phyloP scores from a whole-genome alignment of 2,113 vertebrate genomes.

The Burhinus oedicnemus region DNA sequence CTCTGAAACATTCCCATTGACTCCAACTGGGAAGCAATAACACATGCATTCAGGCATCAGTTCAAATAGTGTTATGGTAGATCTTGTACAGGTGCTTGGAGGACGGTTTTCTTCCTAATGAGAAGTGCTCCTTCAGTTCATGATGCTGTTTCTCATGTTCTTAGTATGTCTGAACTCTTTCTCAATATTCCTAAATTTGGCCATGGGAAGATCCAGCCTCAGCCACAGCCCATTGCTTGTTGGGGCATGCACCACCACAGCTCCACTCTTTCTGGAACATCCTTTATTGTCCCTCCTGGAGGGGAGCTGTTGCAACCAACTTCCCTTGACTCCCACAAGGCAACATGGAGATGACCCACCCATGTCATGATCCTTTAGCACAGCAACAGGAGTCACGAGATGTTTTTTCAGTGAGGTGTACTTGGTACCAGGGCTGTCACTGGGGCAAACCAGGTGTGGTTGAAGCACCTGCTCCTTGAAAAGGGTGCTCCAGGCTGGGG shows the following conservation, averaged over 20 bases:
- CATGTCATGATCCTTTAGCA: neutral
- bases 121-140: rapidly evolving
- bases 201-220: neutral
- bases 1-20: neutral
- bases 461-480: neutral
- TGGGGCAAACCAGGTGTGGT: neutral
- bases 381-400: neutral
- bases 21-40: neutral
- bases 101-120: neutral
- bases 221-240: neutral
- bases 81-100: neutral
- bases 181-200: neutral
- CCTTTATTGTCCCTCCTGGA: neutral
- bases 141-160: neutral
- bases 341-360: neutral
- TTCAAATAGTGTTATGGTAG: rapidly evolving
- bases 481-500: neutral
- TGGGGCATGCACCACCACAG: rapidly evolving
- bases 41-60: rapidly evolving
- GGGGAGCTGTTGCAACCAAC: neutral
- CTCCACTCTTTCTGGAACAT: neutral
- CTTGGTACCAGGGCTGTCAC: rapidly evolving
- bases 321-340: neutral
- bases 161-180: neutral
- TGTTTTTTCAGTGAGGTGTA: neutral